Evolutionary conservation across 2,888 invertebrate genomes (phyloP).

Genomic region (Lepidonotus clava): DNA sequence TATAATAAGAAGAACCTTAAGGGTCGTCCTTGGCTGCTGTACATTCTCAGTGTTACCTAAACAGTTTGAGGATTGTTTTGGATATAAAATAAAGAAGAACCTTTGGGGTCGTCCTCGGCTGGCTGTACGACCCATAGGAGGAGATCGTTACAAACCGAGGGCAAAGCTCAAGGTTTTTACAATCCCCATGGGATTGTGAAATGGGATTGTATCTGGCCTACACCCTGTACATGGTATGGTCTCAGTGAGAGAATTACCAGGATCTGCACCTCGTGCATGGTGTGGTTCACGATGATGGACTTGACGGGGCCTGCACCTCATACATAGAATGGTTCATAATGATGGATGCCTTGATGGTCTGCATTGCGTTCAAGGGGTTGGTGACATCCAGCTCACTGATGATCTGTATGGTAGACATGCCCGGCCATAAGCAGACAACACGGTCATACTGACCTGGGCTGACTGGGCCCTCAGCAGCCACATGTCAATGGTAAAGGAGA

Average conservation of each 20-base stretch:
- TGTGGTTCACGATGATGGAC: constrained; percentile 3
- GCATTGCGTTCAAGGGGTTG: neutral
- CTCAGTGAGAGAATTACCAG: neutral
- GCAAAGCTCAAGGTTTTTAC: too few relatives aligned
- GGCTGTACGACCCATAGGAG: too few relatives aligned
- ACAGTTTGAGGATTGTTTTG: too few relatives aligned
- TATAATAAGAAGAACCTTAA: too few relatives aligned
- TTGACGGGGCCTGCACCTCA: neutral
- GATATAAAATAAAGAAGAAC: too few relatives aligned
- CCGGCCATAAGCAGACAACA: neutral
- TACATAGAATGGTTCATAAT: neutral
- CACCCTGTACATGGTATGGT: too few relatives aligned
- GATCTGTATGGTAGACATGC: constrained; percentile 30
- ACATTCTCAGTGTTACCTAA: too few relatives aligned
- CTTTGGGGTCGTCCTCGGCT: too few relatives aligned
- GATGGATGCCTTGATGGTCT: constrained; percentile 34
- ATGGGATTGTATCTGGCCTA: too few relatives aligned
- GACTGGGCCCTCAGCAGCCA: constrained; percentile 11
- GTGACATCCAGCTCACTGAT: neutral
- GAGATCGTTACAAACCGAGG: too few relatives aligned
- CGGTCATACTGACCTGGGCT: neutral
- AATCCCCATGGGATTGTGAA: too few relatives aligned
- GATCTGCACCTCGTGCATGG: neutral
- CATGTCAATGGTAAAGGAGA: constrained; percentile 37
- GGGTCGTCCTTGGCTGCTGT: too few relatives aligned